These are phyloP conservation scores for Chrysina gloriosa DNA, from an alignment of 2,888 invertebrate genomes.

Conservation along the genomic window DNA sequence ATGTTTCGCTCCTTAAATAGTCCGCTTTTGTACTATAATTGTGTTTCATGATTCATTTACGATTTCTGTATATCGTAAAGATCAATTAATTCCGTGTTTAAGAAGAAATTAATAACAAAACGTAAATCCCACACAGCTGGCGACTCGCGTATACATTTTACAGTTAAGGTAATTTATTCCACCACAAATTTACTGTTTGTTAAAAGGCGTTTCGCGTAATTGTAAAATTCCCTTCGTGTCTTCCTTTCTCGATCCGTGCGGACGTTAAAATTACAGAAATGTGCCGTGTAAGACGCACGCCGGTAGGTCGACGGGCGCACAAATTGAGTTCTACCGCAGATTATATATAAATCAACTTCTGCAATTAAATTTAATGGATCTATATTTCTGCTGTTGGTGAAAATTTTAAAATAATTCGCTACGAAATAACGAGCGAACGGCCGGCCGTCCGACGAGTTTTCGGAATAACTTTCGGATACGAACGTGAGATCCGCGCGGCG, in stretches of 20 bases:
- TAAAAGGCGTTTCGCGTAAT: background rate
- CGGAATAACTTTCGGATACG: slow-evolving; percentile 22
- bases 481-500: slow-evolving; percentile 36
- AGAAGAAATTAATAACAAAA: too few relatives aligned
- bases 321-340: slow-evolving; percentile 5
- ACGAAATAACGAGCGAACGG: slow-evolving; percentile 28
- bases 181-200: background rate
- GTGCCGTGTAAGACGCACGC: background rate
- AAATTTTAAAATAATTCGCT: slow-evolving; percentile 37
- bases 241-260: background rate
- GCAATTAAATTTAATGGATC: slow-evolving; percentile 40
- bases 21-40: too few relatives aligned
- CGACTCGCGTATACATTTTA: too few relatives aligned
- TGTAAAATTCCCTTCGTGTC: background rate
- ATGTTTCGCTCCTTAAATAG: too few relatives aligned
- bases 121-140: too few relatives aligned
- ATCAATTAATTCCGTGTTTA: too few relatives aligned
- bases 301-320: background rate
- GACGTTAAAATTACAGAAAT: slow-evolving; percentile 9
- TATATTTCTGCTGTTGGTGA: slow-evolving; percentile 30
- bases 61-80: too few relatives aligned
- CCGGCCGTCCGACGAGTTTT: too few relatives aligned
- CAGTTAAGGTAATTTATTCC: too few relatives aligned
- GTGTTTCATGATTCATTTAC: too few relatives aligned
- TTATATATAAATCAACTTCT: slow-evolving; percentile 27